These are phyloP conservation scores for Nomada fabriciana DNA, from an alignment of 2,888 invertebrate species.

Conservation along the genomic window DNA sequence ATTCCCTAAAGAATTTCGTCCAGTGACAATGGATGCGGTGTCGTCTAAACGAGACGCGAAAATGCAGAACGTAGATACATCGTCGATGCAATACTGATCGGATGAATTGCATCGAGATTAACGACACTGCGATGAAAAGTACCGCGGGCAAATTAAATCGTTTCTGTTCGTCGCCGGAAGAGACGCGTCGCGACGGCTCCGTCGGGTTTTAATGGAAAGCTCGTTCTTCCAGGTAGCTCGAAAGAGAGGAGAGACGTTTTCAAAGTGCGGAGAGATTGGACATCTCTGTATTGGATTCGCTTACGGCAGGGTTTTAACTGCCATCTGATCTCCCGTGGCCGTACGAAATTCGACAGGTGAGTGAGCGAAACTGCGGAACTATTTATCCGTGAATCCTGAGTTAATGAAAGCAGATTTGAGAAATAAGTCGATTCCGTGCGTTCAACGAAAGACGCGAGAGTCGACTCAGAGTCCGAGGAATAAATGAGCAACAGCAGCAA, in stretches of 20 bases:
- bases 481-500: neutral
- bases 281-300: constrained; percentile 66
- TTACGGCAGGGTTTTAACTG: constrained; percentile 61
- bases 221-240: constrained; percentile 61
- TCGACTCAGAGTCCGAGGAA: neutral
- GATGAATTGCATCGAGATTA: neutral
- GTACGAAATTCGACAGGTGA: constrained; percentile 70
- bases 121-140: neutral
- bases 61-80: neutral
- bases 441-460: neutral
- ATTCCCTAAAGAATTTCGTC: neutral
- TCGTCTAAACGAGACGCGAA: too few species aligned
- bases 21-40: too few species aligned
- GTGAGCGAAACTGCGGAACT: constrained; percentile 57
- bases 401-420: constrained; percentile 44
- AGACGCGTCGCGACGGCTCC: constrained; percentile 12
- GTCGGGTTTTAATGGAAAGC: constrained; percentile 57
- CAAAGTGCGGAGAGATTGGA: constrained; percentile 61
- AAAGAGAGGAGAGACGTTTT: constrained; percentile 42
- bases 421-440: constrained; percentile 22
- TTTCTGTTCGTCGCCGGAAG: constrained; percentile 6
- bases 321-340: constrained; percentile 52
- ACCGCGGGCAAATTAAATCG: constrained; percentile 22
- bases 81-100: neutral
- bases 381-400: constrained; percentile 61